Conservation (phyloP, 2,113 vertebrate species). For the Urocolius indicus region DNA sequence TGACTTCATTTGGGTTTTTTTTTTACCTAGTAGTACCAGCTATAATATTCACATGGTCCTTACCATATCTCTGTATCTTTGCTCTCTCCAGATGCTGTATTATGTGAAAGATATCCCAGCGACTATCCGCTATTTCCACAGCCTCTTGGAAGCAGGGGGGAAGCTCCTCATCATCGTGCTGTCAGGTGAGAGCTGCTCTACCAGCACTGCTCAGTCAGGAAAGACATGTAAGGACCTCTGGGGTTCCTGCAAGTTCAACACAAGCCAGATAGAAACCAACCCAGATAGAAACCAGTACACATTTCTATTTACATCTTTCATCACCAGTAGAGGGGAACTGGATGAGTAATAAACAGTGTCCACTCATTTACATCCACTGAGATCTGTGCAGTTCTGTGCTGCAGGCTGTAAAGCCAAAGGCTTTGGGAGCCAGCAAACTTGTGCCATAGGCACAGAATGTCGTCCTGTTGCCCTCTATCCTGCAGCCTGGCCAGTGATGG, state of each 20-base stretch:
- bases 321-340: background rate
- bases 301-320: background rate
- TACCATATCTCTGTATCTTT: background rate
- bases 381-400: rapidly evolving
- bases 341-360: background rate
- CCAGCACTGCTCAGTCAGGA: background rate
- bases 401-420: background rate
- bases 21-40: background rate
- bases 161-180: slow-evolving; percentile 89
- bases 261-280: background rate
- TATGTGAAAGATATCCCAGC: slow-evolving; percentile 86
- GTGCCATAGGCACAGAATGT: rapidly evolving
- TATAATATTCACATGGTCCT: background rate
- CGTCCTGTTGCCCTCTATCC: background rate
- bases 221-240: background rate
- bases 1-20: background rate
- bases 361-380: background rate
- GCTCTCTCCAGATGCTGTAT: slow-evolving; percentile 84
- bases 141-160: slow-evolving; percentile 80
- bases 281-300: background rate
- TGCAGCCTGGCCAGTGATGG: background rate
- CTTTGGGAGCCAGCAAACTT: background rate
- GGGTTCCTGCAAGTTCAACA: background rate
- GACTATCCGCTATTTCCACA: slow-evolving; percentile 85
- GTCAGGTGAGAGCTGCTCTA: slow-evolving; percentile 83